Evolutionary conservation across 2,888 invertebrate species (phyloP).

Genomic region (Cataglyphis livida): DNA sequence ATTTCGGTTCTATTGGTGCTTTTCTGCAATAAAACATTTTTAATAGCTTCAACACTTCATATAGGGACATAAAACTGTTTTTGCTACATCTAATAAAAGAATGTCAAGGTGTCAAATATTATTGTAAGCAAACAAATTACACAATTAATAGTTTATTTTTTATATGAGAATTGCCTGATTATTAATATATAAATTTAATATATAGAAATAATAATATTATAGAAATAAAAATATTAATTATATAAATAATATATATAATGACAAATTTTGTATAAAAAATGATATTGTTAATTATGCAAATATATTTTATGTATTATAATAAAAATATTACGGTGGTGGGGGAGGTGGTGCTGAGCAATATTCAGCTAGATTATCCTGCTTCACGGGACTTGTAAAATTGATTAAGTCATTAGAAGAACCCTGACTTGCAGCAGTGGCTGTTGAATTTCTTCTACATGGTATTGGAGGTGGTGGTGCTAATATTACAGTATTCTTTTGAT

Average conservation of each 20-base stretch:
- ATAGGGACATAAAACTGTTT: neutral
- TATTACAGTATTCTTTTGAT: slow-evolving; percentile 84
- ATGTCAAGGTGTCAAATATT: neutral
- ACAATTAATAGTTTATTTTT: neutral
- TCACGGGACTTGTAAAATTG: slow-evolving; percentile 84
- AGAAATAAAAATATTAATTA: neutral
- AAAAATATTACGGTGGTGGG: slow-evolving; percentile 77
- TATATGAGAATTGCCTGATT: neutral
- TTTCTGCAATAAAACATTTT: slow-evolving; percentile 74
- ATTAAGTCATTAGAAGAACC: slow-evolving; percentile 81
- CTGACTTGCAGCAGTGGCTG: slow-evolving; percentile 76
- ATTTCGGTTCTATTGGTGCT: slow-evolving; percentile 81
- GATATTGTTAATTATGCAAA: neutral
- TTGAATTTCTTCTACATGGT: slow-evolving; percentile 84
- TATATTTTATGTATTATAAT: neutral
- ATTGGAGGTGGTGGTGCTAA: slow-evolving; percentile 86
- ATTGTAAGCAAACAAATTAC: neutral
- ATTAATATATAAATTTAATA: neutral
- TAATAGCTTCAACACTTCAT: neutral
- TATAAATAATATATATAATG: neutral
- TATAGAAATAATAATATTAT: slow-evolving; percentile 7
- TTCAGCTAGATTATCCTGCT: slow-evolving; percentile 81
- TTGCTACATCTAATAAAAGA: neutral
- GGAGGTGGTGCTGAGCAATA: slow-evolving; percentile 81
- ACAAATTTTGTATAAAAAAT: slow-evolving; percentile 3